Conservation (phyloP, 2,797 vertebrate species). For the Urosaurus nigricauda region DNA sequence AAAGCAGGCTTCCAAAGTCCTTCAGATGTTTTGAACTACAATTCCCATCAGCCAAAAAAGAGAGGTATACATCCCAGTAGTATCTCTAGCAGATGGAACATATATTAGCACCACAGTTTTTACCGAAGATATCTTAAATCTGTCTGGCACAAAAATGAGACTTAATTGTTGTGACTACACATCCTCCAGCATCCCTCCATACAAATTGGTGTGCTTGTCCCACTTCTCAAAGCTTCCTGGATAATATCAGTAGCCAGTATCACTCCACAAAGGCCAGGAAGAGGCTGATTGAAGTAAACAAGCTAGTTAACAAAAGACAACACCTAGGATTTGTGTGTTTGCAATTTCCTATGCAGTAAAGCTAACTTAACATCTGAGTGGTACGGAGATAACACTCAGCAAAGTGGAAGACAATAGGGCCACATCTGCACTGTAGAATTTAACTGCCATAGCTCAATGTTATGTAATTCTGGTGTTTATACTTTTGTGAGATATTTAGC, state of each 20-base stretch:
- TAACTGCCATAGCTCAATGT: too few relatives aligned
- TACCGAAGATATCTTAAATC: background rate
- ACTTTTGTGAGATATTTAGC: too few relatives aligned
- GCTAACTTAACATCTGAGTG: background rate
- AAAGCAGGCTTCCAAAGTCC: slow-evolving; percentile 34
- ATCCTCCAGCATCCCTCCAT: too few relatives aligned
- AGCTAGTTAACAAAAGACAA: background rate
- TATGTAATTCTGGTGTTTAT: too few relatives aligned
- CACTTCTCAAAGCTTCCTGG: background rate
- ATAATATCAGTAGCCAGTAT: too few relatives aligned
- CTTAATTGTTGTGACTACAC: background rate
- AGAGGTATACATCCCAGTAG: slow-evolving; percentile 32
- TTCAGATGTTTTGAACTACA: background rate
- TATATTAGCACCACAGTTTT: background rate
- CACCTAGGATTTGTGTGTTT: too few relatives aligned
- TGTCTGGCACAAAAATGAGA: slow-evolving; percentile 2
- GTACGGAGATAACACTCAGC: too few relatives aligned
- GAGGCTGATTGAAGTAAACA: background rate
- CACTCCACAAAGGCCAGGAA: background rate
- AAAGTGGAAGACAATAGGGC: too few relatives aligned
- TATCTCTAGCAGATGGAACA: background rate
- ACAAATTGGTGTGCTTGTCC: background rate
- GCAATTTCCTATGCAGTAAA: too few relatives aligned
- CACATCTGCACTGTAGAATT: too few relatives aligned
- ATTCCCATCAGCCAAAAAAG: background rate